phyloP scores from a whole-genome alignment of 2,888 invertebrate species.

The Phragmatobia fuliginosa region DNA sequence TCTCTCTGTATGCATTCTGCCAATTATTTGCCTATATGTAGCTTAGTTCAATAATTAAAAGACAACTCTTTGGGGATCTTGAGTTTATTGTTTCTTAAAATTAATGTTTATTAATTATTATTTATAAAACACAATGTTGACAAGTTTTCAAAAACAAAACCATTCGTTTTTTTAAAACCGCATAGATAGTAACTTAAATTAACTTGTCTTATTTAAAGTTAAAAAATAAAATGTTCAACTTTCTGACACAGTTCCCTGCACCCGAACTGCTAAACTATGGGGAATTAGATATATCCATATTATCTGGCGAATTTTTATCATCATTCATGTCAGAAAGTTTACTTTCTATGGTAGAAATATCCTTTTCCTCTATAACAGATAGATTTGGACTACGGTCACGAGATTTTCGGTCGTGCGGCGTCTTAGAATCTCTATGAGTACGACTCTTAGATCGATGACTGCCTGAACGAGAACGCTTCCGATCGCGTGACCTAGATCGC shows the following conservation, averaged over 20 bases:
- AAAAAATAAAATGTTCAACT: slow-evolving; percentile 19
- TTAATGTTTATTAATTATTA: slow-evolving; percentile 27
- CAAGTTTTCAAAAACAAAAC: slow-evolving; percentile 22
- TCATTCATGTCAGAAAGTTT: slow-evolving; percentile 75
- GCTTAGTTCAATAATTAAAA: background rate
- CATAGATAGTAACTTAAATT: slow-evolving; percentile 8
- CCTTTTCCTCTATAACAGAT: slow-evolving; percentile 67
- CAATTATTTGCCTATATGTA: background rate
- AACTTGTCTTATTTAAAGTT: slow-evolving; percentile 15
- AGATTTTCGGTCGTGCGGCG: slow-evolving; percentile 73
- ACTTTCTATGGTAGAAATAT: slow-evolving; percentile 56
- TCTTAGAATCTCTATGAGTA: slow-evolving; percentile 77
- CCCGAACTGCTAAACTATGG: slow-evolving; percentile 77
- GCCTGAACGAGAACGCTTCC: slow-evolving; percentile 77
- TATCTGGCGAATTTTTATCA: slow-evolving; percentile 89
- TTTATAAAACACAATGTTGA: slow-evolving; percentile 34
- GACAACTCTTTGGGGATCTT: slow-evolving; percentile 13
- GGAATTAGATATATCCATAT: slow-evolving; percentile 93
- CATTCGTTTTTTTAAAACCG: slow-evolving; percentile 5
- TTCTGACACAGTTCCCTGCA: background rate
- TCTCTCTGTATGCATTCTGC: background rate
- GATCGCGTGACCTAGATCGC: slow-evolving; percentile 76
- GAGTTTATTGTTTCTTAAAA: slow-evolving; percentile 47
- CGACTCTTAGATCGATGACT: slow-evolving; percentile 79
- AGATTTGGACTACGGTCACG: slow-evolving; percentile 74